These are phyloP conservation scores for Spea multiplicata DNA, from an alignment of 2,113 vertebrate species.

Conservation along the genomic window DNA sequence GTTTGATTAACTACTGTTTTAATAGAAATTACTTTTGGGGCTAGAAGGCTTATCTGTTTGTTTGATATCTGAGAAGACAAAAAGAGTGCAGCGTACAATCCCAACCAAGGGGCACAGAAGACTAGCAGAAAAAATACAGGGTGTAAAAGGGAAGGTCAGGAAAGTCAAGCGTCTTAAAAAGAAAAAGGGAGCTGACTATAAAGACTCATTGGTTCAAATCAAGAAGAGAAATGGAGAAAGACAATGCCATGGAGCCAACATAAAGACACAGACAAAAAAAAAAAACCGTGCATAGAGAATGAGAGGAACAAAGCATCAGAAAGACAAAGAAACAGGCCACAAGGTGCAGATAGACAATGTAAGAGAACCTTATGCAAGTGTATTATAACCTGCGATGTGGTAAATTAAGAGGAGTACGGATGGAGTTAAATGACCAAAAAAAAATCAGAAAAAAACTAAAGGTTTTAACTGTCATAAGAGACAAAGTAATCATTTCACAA, in stretches of 20 bases:
- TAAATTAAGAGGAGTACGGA: background rate
- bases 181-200: background rate
- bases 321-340: slow-evolving; percentile 34
- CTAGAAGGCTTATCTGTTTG: too few relatives aligned
- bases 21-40: too few relatives aligned
- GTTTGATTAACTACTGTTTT: too few relatives aligned
- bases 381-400: background rate
- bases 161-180: slow-evolving; percentile 27
- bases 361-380: background rate
- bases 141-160: slow-evolving; percentile 32
- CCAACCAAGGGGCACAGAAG: background rate
- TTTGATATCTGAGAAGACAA: background rate
- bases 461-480: background rate
- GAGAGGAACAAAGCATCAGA: slow-evolving; percentile 42
- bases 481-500: background rate
- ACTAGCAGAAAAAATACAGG: slow-evolving; percentile 16
- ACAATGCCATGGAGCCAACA: slow-evolving; percentile 28
- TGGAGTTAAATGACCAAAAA: background rate
- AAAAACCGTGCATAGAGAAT: slow-evolving; percentile 39
- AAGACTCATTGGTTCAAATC: slow-evolving; percentile 28
- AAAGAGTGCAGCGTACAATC: background rate
- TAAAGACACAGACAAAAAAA: slow-evolving; percentile 46
- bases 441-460: background rate
- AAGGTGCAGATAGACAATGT: slow-evolving; percentile 29
- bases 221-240: slow-evolving; percentile 32